Evolutionary conservation across 2,888 invertebrate species (phyloP).

Genomic region (Ochropacha duplaris): DNA sequence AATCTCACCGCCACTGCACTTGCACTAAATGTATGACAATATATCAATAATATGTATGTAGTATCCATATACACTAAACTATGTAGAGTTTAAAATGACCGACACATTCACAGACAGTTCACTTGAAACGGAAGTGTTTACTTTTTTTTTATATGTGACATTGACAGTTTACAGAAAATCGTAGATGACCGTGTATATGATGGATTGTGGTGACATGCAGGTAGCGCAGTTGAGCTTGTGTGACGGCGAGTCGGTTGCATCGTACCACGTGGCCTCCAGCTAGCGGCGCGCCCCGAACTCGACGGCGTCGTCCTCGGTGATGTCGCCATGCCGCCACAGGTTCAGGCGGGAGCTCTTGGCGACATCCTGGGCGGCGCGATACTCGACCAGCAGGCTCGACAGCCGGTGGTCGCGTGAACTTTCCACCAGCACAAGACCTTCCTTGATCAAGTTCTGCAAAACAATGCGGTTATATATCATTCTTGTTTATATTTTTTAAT

Average conservation of each 20-base stretch:
- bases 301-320: constrained; percentile 94
- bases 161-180: constrained; percentile 49
- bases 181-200: constrained; percentile 46
- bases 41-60: not conserved
- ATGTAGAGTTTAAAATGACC: not conserved
- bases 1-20: not conserved
- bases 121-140: not conserved
- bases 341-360: constrained; percentile 94
- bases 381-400: constrained; percentile 90
- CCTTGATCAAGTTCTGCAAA: constrained; percentile 89
- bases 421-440: constrained; percentile 93
- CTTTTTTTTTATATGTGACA: not conserved
- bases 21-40: not conserved
- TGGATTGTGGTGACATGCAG: constrained; percentile 48
- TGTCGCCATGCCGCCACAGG: constrained; percentile 99
- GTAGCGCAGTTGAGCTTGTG: constrained; percentile 50
- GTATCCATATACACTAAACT: not conserved
- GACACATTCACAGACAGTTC: not conserved
- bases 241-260: constrained; percentile 43
- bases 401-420: constrained; percentile 91
- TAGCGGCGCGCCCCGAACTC: constrained; percentile 80
- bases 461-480: constrained; percentile 1
- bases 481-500: not conserved
- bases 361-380: constrained; percentile 91
- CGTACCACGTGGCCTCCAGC: constrained; percentile 38